Evolutionary conservation across 2,797 vertebrate species (phyloP).

Genomic region (Xiphophorus birchmanni): DNA sequence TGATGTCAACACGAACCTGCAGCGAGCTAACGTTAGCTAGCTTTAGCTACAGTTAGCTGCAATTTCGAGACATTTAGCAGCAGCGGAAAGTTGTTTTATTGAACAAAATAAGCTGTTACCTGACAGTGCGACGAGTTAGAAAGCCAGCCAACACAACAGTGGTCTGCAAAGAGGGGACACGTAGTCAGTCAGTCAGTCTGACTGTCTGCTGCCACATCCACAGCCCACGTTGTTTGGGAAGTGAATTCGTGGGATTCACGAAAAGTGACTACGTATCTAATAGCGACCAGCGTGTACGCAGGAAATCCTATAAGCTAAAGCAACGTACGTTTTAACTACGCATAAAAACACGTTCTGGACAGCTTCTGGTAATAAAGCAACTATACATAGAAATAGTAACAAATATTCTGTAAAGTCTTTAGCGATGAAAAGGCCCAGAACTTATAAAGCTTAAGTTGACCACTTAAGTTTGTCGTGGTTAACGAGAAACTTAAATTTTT

Average conservation of each 20-base stretch:
- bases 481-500: too few species aligned
- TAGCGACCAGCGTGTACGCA: constrained; percentile 28
- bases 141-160: constrained; percentile 1
- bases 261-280: not conserved
- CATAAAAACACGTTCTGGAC: not conserved
- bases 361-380: not conserved
- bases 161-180: constrained; percentile 46
- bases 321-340: constrained; percentile 8
- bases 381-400: not conserved
- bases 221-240: constrained; percentile 60
- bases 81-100: not conserved
- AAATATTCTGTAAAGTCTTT: not conserved
- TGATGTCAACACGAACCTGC: constrained; percentile 10
- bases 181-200: constrained; percentile 36
- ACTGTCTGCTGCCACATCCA: constrained; percentile 71
- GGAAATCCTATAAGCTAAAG: not conserved
- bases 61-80: not conserved
- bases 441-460: not conserved
- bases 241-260: constrained; percentile 47
- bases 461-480: too few species aligned
- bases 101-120: constrained; percentile 38
- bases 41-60: constrained; percentile 36
- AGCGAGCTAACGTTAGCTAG: constrained; percentile 54
- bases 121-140: not conserved
- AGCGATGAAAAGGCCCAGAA: not conserved